A percentile compares a stretch with the other conserved stretches of the same genome.
Evolutionary conservation across 1,140 invertebrate species (phyloP).

Genomic region (Diachasmimorpha longicaudata): DNA sequence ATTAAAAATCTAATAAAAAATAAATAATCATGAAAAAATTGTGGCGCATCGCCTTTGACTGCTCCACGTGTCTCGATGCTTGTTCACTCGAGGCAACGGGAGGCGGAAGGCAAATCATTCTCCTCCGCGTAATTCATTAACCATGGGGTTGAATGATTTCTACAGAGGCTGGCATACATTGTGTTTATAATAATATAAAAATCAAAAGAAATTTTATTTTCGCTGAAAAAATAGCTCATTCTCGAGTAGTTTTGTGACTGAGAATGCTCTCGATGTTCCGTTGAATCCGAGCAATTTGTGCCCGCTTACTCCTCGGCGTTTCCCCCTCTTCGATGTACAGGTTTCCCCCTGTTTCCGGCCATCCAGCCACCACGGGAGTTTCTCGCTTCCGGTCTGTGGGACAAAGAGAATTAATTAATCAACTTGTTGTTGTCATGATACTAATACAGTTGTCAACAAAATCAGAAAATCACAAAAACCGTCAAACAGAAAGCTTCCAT

Average conservation of each 20-base stretch:
- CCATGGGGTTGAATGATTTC: neutral
- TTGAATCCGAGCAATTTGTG: constrained; percentile 50
- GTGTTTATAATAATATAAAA: neutral
- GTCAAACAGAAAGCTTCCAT: too few relatives aligned
- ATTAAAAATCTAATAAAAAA: neutral
- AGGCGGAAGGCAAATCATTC: neutral
- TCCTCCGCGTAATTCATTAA: neutral
- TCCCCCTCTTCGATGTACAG: constrained; percentile 55
- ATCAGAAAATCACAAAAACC: too few relatives aligned
- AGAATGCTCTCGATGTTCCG: constrained; percentile 55
- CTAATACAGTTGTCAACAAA: too few relatives aligned
- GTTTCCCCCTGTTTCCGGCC: constrained; percentile 51
- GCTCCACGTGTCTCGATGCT: neutral
- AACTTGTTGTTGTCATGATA: too few relatives aligned
- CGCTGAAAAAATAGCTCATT: neutral
- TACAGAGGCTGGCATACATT: neutral
- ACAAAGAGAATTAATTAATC: too few relatives aligned
- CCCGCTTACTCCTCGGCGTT: constrained; percentile 38
- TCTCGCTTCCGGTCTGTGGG: constrained; percentile 51
- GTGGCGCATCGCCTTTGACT: neutral
- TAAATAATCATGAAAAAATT: neutral
- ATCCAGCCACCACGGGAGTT: constrained; percentile 41
- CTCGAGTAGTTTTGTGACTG: constrained; percentile 50
- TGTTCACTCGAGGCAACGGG: neutral
- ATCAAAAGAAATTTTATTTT: neutral